Percentiles rank a stretch among this genome's conserved stretches.
Evolutionary conservation across 2,888 invertebrate genomes (phyloP).

Genomic region (Phragmatobia fuliginosa): DNA sequence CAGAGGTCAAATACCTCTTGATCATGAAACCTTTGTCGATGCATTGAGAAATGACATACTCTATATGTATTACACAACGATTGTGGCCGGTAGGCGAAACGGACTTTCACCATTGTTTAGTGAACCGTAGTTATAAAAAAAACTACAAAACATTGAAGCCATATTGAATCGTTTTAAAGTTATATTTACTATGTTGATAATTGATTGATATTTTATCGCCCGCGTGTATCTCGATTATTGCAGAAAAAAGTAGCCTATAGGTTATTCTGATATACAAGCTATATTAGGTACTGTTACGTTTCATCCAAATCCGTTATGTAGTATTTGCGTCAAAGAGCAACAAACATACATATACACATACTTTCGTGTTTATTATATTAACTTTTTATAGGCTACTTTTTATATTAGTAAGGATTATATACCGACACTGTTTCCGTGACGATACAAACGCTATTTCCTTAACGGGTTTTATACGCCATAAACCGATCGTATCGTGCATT

Average conservation of each 20-base stretch:
- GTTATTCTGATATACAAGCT: no score
- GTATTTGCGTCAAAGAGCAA: no score
- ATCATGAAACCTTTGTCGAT: conserved; percentile 47
- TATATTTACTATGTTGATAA: neutral
- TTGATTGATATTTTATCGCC: neutral
- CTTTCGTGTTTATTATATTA: no score
- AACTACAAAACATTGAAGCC: conserved; percentile 32
- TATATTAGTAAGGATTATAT: no score
- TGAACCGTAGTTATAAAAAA: conserved; percentile 35
- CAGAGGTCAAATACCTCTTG: conserved; percentile 67
- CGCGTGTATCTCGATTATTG: no score
- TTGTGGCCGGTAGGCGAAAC: conserved; percentile 29
- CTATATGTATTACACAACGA: conserved; percentile 58
- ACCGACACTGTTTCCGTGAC: neutral
- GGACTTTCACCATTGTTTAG: conserved; percentile 45
- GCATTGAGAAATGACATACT: conserved; percentile 61
- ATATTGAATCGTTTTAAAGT: conserved; percentile 6
- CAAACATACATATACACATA: no score
- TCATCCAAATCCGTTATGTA: no score
- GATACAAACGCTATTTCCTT: neutral
- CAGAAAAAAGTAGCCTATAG: no score
- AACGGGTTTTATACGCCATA: neutral
- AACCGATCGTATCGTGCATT: neutral
- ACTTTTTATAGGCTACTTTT: no score
- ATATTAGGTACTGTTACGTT: no score